Conservation (phyloP, 2,113 vertebrate species). For the Terrapene triunguis region DNA sequence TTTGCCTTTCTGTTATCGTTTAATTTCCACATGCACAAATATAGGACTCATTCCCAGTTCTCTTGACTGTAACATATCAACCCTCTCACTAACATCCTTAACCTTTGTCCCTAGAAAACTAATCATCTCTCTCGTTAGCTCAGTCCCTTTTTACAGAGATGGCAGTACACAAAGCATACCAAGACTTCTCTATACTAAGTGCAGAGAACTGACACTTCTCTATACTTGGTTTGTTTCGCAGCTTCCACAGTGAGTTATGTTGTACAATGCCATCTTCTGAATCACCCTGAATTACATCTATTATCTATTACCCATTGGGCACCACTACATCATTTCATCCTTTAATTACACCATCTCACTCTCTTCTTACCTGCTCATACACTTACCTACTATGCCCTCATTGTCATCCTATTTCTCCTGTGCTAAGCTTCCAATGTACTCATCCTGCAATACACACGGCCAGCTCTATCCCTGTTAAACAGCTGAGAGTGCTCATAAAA, state of each 20-base stretch:
- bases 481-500: slow-evolving; percentile 43
- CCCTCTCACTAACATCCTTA: slow-evolving; percentile 74
- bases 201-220: slow-evolving; percentile 59
- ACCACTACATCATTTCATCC: slow-evolving; percentile 70
- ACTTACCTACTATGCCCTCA: slow-evolving; percentile 70
- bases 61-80: slow-evolving; percentile 73
- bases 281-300: slow-evolving; percentile 77
- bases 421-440: slow-evolving; percentile 68
- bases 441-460: slow-evolving; percentile 39
- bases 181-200: slow-evolving; percentile 55
- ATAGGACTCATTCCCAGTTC: slow-evolving; percentile 70
- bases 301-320: slow-evolving; percentile 75
- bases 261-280: slow-evolving; percentile 76
- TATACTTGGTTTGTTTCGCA: slow-evolving; percentile 69
- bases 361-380: slow-evolving; percentile 69
- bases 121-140: slow-evolving; percentile 75
- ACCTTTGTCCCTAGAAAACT: slow-evolving; percentile 70
- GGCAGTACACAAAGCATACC: slow-evolving; percentile 66
- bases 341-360: slow-evolving; percentile 73
- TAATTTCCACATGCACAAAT: slow-evolving; percentile 73
- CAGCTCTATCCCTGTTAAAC: slow-evolving; percentile 23
- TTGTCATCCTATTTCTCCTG: slow-evolving; percentile 75
- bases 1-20: slow-evolving; percentile 62
- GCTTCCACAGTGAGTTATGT: slow-evolving; percentile 72
- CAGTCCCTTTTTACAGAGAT: slow-evolving; percentile 60